These are phyloP conservation scores for Lacanobia wlatinum DNA, from an alignment of 2,888 invertebrate species.

Conservation along the genomic window DNA sequence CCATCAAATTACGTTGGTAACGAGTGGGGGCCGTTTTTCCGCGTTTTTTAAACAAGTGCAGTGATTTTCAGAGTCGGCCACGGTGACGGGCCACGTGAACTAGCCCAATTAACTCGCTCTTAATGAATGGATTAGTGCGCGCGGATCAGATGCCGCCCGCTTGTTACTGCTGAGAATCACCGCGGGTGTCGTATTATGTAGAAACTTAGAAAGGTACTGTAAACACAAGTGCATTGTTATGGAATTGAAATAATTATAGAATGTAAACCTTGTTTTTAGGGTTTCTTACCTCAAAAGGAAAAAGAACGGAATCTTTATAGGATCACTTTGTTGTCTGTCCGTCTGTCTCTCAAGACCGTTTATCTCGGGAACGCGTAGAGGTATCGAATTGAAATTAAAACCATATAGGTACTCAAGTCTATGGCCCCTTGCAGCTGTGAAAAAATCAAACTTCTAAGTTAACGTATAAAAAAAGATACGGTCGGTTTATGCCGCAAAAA, in stretches of 20 bases:
- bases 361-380: too few relatives aligned
- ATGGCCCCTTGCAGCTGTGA: too few relatives aligned
- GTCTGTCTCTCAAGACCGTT: too few relatives aligned
- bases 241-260: slow-evolving; percentile 12
- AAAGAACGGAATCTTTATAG: too few relatives aligned
- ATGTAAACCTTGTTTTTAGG: slow-evolving; percentile 4
- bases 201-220: slow-evolving; percentile 42
- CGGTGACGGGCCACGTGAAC: slow-evolving; percentile 77
- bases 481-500: too few relatives aligned
- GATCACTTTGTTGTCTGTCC: too few relatives aligned
- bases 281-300: too few relatives aligned
- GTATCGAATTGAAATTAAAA: too few relatives aligned
- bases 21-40: slow-evolving; percentile 70
- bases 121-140: slow-evolving; percentile 78
- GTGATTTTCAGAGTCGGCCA: slow-evolving; percentile 64
- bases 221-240: slow-evolving; percentile 26
- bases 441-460: too few relatives aligned
- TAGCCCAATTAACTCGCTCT: slow-evolving; percentile 77
- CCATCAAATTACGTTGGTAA: slow-evolving; percentile 72
- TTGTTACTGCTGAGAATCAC: slow-evolving; percentile 59
- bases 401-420: too few relatives aligned
- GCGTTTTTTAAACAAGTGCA: slow-evolving; percentile 67
- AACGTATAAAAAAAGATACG: too few relatives aligned
- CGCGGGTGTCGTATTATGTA: slow-evolving; percentile 62
- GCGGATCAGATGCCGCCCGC: slow-evolving; percentile 53